phyloP scores from a whole-genome alignment of 2,113 vertebrate genomes.

The Phainopepla nitens region DNA sequence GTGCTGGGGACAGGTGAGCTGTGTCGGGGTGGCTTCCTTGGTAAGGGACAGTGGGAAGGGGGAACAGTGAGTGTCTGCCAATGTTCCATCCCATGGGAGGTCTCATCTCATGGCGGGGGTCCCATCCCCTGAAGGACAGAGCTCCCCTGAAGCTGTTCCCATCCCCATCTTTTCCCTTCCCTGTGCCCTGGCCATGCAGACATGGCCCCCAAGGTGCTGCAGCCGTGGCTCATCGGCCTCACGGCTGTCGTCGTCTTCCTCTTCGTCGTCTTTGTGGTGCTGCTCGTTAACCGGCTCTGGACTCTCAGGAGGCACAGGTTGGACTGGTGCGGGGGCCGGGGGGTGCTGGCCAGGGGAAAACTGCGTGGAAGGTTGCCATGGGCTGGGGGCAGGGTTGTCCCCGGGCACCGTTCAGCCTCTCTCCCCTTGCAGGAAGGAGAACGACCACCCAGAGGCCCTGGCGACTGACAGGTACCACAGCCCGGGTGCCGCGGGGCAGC shows the following conservation, averaged over 20 bases:
- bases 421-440: neutral
- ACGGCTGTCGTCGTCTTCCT: constrained; percentile 81
- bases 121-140: neutral
- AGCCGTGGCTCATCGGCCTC: constrained; percentile 82
- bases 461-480: neutral
- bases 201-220: neutral
- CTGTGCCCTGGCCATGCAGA: neutral
- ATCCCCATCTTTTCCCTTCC: neutral
- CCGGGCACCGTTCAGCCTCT: neutral
- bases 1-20: fast-evolving
- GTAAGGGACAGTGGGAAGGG: neutral
- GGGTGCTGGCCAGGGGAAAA: fast-evolving
- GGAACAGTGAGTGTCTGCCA: neutral
- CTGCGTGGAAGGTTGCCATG: fast-evolving
- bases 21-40: neutral
- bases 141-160: neutral
- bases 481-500: fast-evolving
- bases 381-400: neutral
- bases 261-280: constrained; percentile 75
- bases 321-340: fast-evolving
- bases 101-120: neutral
- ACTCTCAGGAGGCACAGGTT: constrained; percentile 61
- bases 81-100: neutral
- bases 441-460: neutral
- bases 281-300: constrained; percentile 75